A percentile compares a stretch with the other conserved stretches of the same genome.
Conservation (phyloP, 2,797 vertebrate genomes). For the Furcifer pardalis region DNA sequence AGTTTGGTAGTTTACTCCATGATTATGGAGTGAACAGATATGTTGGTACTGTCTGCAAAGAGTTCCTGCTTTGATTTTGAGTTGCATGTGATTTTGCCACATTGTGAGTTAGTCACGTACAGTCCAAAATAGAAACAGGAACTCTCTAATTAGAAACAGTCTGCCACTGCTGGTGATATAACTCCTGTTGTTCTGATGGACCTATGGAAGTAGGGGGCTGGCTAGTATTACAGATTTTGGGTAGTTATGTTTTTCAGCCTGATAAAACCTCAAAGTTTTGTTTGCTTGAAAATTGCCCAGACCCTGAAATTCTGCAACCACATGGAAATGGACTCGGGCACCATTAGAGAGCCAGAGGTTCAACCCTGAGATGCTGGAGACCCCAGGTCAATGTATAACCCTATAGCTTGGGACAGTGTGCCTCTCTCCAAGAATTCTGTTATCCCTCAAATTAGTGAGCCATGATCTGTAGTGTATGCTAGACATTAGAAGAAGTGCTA, state of each 20-base stretch:
- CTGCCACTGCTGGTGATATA: too few relatives aligned
- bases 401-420: background rate
- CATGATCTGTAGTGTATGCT: too few relatives aligned
- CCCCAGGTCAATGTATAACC: background rate
- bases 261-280: background rate
- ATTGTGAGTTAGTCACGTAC: too few relatives aligned
- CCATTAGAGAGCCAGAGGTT: background rate
- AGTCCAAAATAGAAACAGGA: too few relatives aligned
- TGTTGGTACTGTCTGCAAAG: conserved; percentile 13
- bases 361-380: background rate
- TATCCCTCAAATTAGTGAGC: too few relatives aligned
- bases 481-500: too few relatives aligned
- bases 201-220: too few relatives aligned
- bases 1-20: conserved; percentile 44
- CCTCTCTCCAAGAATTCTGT: background rate
- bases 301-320: background rate
- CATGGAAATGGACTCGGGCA: background rate
- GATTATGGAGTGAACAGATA: conserved; percentile 45
- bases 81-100: too few relatives aligned
- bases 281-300: background rate
- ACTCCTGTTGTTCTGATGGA: too few relatives aligned
- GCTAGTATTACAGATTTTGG: background rate
- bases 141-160: too few relatives aligned
- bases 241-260: background rate
- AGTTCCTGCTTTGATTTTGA: too few relatives aligned